These are phyloP conservation scores for Plagodis pulveraria DNA, from an alignment of 2,888 invertebrate genomes.

Conservation along the genomic window DNA sequence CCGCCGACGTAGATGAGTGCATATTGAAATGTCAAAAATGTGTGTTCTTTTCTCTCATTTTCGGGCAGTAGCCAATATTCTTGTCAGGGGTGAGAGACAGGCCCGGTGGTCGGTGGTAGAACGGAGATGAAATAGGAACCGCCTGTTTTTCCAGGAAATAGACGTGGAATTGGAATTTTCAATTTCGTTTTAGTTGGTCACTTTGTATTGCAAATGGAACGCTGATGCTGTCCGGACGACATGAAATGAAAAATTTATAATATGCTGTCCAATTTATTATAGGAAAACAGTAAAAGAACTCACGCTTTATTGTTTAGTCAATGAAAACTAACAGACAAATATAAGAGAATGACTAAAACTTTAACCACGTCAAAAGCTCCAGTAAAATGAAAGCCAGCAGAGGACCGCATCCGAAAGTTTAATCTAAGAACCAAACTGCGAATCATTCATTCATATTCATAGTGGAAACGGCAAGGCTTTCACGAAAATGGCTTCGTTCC, in stretches of 20 bases:
- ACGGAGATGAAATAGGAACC: slow-evolving; percentile 71
- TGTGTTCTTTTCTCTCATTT: slow-evolving; percentile 82
- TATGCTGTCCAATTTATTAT: slow-evolving; percentile 1
- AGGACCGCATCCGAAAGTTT: slow-evolving; percentile 65
- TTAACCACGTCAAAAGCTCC: slow-evolving; percentile 29
- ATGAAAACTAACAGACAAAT: no score
- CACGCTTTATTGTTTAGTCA: no score
- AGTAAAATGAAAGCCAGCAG: slow-evolving; percentile 35
- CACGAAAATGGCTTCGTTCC: slow-evolving; percentile 79
- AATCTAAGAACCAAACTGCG: slow-evolving; percentile 73
- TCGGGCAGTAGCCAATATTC: slow-evolving; percentile 76
- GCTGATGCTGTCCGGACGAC: slow-evolving; percentile 36
- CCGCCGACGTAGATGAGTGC: slow-evolving; percentile 69
- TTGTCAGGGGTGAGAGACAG: slow-evolving; percentile 74
- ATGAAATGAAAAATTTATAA: slow-evolving; percentile 16
- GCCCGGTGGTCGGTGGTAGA: slow-evolving; percentile 33
- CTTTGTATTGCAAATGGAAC: slow-evolving; percentile 60
- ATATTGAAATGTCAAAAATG: slow-evolving; percentile 82
- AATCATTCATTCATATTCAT: slow-evolving; percentile 83
- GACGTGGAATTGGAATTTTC: slow-evolving; percentile 76
- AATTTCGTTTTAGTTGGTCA: slow-evolving; percentile 69
- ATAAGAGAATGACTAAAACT: slow-evolving; percentile 30
- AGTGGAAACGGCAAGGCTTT: slow-evolving; percentile 74
- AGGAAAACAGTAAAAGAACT: background rate
- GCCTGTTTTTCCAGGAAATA: slow-evolving; percentile 78